phyloP scores from a whole-genome alignment of 2,797 vertebrate genomes.

The Todus mexicanus region DNA sequence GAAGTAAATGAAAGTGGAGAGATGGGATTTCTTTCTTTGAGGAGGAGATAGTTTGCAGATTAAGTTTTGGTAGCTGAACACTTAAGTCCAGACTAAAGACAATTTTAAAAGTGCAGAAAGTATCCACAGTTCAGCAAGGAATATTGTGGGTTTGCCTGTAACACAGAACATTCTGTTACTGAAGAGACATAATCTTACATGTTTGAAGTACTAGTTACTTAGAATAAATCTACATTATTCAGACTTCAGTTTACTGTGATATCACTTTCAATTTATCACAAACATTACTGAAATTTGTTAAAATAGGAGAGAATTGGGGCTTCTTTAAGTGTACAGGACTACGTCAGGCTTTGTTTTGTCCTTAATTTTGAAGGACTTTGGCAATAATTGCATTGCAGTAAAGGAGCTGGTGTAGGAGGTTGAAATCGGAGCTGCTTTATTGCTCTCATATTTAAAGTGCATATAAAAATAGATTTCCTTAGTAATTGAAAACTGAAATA shows the following conservation, averaged over 20 bases:
- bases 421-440: constrained; percentile 34
- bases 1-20: not conserved
- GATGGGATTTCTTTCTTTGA: not conserved
- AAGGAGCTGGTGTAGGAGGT: not conserved
- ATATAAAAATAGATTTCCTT: constrained; percentile 40
- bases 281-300: not conserved
- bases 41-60: not conserved
- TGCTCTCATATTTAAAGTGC: not conserved
- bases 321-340: not conserved
- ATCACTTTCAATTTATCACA: not conserved
- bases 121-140: not conserved
- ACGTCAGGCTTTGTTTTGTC: not conserved
- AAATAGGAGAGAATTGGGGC: not conserved
- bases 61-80: not conserved
- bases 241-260: not conserved
- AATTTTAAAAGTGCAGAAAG: not conserved
- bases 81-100: not conserved
- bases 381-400: not conserved
- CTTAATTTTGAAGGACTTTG: constrained; percentile 6
- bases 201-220: not conserved
- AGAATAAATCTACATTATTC: not conserved
- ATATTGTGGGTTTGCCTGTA: not conserved
- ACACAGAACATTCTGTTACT: not conserved
- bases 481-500: constrained; percentile 28
- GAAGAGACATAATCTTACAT: not conserved